Conservation (phyloP, 2,797 vertebrate species). For the Oreortyx pictus region DNA sequence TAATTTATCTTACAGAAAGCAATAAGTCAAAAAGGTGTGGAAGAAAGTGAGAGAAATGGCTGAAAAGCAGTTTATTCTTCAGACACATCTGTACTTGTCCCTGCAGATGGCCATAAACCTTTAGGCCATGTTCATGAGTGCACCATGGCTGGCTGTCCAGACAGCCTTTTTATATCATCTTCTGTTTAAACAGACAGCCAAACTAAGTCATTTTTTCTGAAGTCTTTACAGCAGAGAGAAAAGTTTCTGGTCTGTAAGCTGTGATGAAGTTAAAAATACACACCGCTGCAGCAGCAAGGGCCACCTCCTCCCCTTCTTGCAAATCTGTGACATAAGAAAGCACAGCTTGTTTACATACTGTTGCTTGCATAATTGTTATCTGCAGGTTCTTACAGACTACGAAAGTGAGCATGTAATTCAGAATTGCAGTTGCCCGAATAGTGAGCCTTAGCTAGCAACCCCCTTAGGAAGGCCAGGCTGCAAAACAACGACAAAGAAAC, state of each 20-base stretch:
- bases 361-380: neutral
- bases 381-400: neutral
- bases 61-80: neutral
- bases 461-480: neutral
- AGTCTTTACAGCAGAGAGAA: neutral
- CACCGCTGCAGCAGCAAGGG: conserved; percentile 50
- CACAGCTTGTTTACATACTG: neutral
- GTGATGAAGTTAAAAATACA: neutral
- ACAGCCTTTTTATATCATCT: neutral
- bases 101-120: neutral
- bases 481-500: neutral
- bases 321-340: conserved; percentile 47
- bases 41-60: neutral
- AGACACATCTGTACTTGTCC: neutral
- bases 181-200: neutral
- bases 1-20: neutral
- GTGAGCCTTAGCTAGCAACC: neutral
- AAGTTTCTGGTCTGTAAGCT: neutral
- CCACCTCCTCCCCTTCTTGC: conserved; percentile 40
- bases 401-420: neutral
- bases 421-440: neutral
- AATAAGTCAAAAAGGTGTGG: neutral
- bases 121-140: neutral
- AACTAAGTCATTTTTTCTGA: neutral
- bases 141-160: neutral